Base-by-base conservation (phyloP, 2,113 vertebrate genomes). In the Sciurus niger region DNA sequence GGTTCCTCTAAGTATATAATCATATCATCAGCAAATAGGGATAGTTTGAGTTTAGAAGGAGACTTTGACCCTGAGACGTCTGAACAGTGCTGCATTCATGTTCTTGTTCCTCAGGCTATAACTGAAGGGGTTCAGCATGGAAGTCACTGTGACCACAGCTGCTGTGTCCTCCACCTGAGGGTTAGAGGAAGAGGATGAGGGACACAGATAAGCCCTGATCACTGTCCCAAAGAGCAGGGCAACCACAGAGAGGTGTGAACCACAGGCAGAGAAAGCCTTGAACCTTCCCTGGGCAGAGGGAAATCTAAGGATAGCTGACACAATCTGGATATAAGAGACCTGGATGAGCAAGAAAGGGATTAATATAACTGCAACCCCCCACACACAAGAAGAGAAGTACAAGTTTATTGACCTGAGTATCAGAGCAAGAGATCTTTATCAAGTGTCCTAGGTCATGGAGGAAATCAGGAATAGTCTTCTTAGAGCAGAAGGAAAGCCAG, bases 371-470 rank as follows among this genome's bases (percentile, higher is more conserved):
- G 93, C 67, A 12, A 91, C 96, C 7, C 96, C 96, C 10, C 40
- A 40, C 40, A 40, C 3, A 40, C 40, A 97, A 28, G 40, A 87
- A 90, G 12, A 97, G 86, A 34, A 96, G 89, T 16, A 96, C 95
- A 55, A 95, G 53, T 22, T 95, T 78, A 48, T 94, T 97, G 37
- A 86, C 68, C 17, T 24, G 53, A 14, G 96, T 93, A 28, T 95
- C 93, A 37, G 92, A 98, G 53, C 97, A 97, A 37, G 96, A 89
- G 48, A 97, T 67, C 53, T 97, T 97, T 68, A 98, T 97, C 67
- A 98, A 60, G 3, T 88, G 92, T 7, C 34, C 88, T 65, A 98
- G 84, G 70, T 98, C 98, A 96, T 97, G 97, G 92, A 97, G 98
- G 90, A 97, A 98, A 48, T 97, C 83, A 22, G 92, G 89, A 90